Conservation (phyloP, 2,888 invertebrate genomes). For the Ellobium chinense region DNA sequence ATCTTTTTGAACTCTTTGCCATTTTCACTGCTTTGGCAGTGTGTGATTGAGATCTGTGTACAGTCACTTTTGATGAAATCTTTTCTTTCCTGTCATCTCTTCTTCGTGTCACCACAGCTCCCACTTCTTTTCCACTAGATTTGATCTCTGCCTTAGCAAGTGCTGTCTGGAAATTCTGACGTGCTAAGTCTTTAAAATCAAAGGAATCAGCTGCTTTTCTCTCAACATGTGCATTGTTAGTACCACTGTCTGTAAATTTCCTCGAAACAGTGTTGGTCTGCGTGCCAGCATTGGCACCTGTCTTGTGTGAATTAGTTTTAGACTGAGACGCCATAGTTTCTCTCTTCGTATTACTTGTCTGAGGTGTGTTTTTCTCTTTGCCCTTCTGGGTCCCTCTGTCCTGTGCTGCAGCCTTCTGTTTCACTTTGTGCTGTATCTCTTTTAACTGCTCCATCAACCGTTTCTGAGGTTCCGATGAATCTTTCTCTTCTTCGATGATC, state of each 20-base stretch:
- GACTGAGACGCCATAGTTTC: not conserved
- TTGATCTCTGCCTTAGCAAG: slow-evolving; percentile 16
- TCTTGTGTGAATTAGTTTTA: not conserved
- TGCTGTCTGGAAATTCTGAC: not conserved
- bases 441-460: slow-evolving; percentile 39
- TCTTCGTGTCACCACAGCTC: not conserved
- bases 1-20: not conserved
- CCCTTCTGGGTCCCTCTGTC: not conserved
- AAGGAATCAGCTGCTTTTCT: not conserved
- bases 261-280: not conserved
- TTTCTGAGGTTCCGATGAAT: slow-evolving; percentile 36
- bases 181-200: not conserved
- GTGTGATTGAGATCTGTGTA: not conserved
- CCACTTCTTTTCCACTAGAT: not conserved
- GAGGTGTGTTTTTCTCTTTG: not conserved
- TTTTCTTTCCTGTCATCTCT: not conserved
- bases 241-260: not conserved
- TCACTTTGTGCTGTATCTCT: slow-evolving; percentile 44
- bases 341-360: not conserved
- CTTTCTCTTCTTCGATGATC: slow-evolving; percentile 4
- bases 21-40: not conserved
- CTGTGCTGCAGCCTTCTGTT: slow-evolving; percentile 24
- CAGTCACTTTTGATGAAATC: not conserved
- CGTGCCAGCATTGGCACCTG: not conserved
- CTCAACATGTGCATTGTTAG: not conserved